Evolutionary conservation across 1,140 invertebrate genomes (phyloP).

Genomic region (Penaeus indicus): DNA sequence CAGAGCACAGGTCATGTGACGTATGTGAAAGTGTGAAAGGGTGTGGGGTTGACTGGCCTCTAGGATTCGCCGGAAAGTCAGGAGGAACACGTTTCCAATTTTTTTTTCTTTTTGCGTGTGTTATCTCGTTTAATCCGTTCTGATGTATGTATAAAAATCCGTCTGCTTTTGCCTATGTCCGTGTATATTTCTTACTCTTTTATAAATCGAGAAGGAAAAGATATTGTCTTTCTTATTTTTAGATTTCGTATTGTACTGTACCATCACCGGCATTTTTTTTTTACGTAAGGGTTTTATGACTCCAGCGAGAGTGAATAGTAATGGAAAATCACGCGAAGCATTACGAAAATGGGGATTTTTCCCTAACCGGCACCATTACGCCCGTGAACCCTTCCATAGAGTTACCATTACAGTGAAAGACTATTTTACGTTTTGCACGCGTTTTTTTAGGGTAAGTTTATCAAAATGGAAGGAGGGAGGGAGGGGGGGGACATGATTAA

Average conservation of each 20-base stretch:
- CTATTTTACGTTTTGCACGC: not conserved
- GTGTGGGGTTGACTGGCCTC: slow-evolving; percentile 55
- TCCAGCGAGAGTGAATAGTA: not conserved
- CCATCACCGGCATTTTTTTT: not conserved
- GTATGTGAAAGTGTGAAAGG: slow-evolving; percentile 50
- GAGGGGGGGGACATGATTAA: too few species aligned
- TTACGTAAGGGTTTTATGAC: not conserved
- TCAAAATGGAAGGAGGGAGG: not conserved
- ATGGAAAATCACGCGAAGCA: slow-evolving; percentile 23
- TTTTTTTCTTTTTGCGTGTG: too few species aligned
- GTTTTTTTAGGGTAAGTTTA: not conserved
- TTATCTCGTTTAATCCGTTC: not conserved
- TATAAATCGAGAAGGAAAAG: too few species aligned
- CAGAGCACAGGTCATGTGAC: slow-evolving; percentile 44
- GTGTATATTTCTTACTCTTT: too few species aligned
- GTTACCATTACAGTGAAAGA: slow-evolving; percentile 29
- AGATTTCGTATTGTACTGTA: too few species aligned
- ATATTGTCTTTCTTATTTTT: too few species aligned
- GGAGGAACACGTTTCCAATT: not conserved
- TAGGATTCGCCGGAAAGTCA: not conserved
- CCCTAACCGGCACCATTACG: slow-evolving; percentile 46
- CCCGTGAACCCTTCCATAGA: slow-evolving; percentile 55
- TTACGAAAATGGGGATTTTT: slow-evolving; percentile 31
- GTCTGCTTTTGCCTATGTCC: too few species aligned
- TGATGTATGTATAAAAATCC: not conserved